Evolutionary conservation across 2,888 invertebrate species (phyloP), one percentile per base, ranked within the genome.

Genomic region (Lasioglossum figueresi): DNA sequence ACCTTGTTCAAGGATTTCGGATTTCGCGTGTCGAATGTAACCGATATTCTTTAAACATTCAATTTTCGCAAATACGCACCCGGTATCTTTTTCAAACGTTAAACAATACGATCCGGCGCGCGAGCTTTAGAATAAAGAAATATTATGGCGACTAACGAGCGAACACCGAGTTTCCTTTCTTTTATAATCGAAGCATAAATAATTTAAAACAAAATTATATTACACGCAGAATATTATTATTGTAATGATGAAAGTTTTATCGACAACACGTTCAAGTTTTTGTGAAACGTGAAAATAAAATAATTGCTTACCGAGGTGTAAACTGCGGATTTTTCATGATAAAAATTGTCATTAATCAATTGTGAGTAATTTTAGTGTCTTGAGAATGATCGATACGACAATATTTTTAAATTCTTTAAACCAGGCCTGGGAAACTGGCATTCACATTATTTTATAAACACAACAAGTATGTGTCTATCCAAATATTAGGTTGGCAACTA

Each of bases 1-100:
- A 59, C n/a, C 56, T 66, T 27, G 56, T 43, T 27, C 75, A 56
- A 76, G 52, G 34, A 72, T 52, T 83, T 83, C 59, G 31, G 37
- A 71, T 71, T 82, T 31, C 31, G 5, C 45, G 12, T 16, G 31
- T 4, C 19, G 23, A 34, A 27, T 14, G n/a, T 52, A 40, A 59
- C 10, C 37, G 31, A 63, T 66, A 75, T 71, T 48, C 34, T n/a
- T n/a, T 6, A n/a, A 45, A 59, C 45, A 63, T 83, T 71, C 14
- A 2, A 71, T 37, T 31, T 37, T 37, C 23, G 31, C 10, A n/a
- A 8, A 31, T 16, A n/a, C 23, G 63, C 63, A 8, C 23, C 8
- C 48, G 23, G 48, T 23, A 4, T 66, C 16, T 66, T 66, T 66
- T 66, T 34, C 31, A 31, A 66, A 66, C 16, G 16, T 63, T 31